These are phyloP conservation scores for Paratrypauchen microcephalus DNA, from an alignment of 2,797 vertebrate species.

Conservation along the genomic window DNA sequence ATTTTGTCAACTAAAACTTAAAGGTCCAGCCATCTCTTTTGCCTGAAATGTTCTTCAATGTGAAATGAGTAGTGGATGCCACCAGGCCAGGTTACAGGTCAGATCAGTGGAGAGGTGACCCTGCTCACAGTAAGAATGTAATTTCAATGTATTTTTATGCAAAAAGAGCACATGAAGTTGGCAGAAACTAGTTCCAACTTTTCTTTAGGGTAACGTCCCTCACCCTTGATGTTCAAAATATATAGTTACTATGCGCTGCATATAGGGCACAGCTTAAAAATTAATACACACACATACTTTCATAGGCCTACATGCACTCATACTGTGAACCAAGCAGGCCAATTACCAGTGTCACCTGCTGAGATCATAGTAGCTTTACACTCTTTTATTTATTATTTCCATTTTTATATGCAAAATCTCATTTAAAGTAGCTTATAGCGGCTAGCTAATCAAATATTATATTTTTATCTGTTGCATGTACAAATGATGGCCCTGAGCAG, in stretches of 20 bases:
- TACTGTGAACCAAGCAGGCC: neutral
- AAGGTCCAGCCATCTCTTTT: too few species aligned
- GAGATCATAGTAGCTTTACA: neutral
- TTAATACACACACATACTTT: neutral
- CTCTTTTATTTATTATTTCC: neutral
- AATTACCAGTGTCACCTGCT: constrained; percentile 4
- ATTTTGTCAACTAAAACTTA: too few species aligned
- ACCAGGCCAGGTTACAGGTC: too few species aligned
- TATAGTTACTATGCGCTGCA: neutral
- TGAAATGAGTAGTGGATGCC: too few species aligned
- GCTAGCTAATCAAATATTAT: neutral
- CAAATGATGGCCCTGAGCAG: neutral
- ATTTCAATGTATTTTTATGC: too few species aligned
- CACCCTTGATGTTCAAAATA: neutral
- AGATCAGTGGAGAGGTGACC: too few species aligned
- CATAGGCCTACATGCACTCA: neutral
- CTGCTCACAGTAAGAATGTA: too few species aligned
- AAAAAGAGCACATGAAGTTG: neutral
- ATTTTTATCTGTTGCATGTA: neutral
- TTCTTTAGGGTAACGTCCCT: neutral
- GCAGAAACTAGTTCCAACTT: neutral
- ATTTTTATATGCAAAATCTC: neutral
- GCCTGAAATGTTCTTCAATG: too few species aligned
- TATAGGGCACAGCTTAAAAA: neutral
- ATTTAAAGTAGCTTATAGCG: neutral